Conservation (phyloP, 2,113 vertebrate species). For the Phalacrocorax brasilianus region DNA sequence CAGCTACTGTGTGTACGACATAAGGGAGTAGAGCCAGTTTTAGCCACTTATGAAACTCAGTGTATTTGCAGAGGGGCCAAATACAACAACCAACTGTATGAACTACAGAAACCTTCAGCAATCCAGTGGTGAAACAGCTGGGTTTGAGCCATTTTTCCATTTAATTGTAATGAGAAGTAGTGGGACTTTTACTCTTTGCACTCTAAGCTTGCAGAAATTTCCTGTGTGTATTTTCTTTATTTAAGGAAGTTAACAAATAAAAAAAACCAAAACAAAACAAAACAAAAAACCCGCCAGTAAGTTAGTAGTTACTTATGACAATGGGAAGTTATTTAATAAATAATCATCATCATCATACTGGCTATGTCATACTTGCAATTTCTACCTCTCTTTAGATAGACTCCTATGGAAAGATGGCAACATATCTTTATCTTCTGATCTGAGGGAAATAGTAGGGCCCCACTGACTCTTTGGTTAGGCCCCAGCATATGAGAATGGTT, state of each 20-base stretch:
- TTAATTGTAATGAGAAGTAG: constrained; percentile 13
- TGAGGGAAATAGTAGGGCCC: not conserved
- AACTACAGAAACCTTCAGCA: constrained; percentile 51
- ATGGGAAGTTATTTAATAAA: no score
- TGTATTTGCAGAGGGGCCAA: constrained; percentile 54
- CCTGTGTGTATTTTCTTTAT: constrained; percentile 7
- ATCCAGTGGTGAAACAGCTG: constrained; percentile 22
- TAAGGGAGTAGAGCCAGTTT: constrained; percentile 36
- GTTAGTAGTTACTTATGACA: not conserved
- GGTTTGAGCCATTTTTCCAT: constrained; percentile 49
- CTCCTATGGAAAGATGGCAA: not conserved
- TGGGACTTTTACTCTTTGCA: not conserved
- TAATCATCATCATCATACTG: no score
- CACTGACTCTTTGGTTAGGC: not conserved
- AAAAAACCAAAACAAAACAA: not conserved
- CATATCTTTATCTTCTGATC: not conserved
- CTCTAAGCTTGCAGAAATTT: constrained; percentile 15
- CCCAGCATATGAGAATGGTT: not conserved
- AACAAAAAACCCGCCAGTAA: not conserved
- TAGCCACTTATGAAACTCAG: constrained; percentile 31
- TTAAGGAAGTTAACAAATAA: not conserved
- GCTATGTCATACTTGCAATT: not conserved
- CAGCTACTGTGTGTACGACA: constrained; percentile 45
- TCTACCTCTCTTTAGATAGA: not conserved
- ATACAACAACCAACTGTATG: constrained; percentile 53